A percentile compares a stretch with the other conserved stretches of the same genome.
Evolutionary conservation across 2,888 invertebrate species (phyloP).

Genomic region (Drosophila atripex): DNA sequence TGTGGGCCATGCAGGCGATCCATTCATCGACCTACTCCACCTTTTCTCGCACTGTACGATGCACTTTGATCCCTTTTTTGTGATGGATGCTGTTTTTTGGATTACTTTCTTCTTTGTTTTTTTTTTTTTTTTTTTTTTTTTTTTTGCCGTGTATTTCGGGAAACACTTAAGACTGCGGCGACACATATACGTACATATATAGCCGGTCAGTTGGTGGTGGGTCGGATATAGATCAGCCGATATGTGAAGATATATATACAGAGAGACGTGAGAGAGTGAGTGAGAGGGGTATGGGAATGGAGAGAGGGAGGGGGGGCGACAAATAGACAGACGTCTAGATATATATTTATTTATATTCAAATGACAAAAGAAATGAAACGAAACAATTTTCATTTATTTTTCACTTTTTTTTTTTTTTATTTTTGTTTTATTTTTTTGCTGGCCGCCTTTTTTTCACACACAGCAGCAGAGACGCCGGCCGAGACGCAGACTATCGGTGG

Average conservation of each 20-base stretch:
- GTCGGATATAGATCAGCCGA: constrained; percentile 39
- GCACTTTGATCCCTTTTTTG: constrained; percentile 9
- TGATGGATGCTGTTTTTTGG: neutral
- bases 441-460: constrained; percentile 34
- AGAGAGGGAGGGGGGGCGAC: constrained; percentile 51
- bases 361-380: constrained; percentile 78
- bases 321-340: constrained; percentile 55
- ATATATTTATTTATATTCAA: constrained; percentile 74
- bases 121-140: neutral
- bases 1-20: constrained; percentile 83
- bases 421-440: constrained; percentile 25
- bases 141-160: constrained; percentile 3
- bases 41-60: constrained; percentile 24
- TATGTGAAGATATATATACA: constrained; percentile 8
- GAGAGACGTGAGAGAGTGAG: neutral
- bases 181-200: constrained; percentile 1
- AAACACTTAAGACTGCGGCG: constrained; percentile 11
- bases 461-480: constrained; percentile 15
- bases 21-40: constrained; percentile 72
- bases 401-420: constrained; percentile 29
- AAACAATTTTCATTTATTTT: constrained; percentile 64
- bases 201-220: neutral
- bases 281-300: neutral
- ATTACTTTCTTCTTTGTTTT: neutral
- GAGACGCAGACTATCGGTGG: constrained; percentile 4